A percentile compares a stretch with the other conserved stretches of the same genome.
These are phyloP conservation scores for Clavelina lepadiformis DNA, from an alignment of 23 tunicate species.

Conservation along the genomic window DNA sequence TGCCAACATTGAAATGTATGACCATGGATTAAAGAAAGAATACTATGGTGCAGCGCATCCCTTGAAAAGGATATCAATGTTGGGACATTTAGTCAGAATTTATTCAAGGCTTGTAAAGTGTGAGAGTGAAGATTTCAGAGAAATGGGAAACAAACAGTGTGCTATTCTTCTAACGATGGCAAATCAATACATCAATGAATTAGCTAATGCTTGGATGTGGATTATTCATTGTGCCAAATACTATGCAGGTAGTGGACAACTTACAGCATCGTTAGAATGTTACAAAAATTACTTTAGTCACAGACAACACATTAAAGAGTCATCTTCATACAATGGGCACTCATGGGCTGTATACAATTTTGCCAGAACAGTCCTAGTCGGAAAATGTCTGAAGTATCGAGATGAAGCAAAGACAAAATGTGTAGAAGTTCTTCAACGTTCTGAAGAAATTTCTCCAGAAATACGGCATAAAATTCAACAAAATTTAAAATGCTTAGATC, in stretches of 20 bases:
- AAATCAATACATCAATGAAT: no score
- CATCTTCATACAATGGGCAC: neutral
- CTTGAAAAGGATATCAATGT: neutral
- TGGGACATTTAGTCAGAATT: conserved; percentile 25
- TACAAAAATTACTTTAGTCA: conserved; percentile 5
- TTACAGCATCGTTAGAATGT: conserved; percentile 7
- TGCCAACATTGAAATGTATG: neutral
- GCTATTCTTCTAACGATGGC: no score
- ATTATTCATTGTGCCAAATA: conserved; percentile 38
- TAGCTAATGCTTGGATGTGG: neutral
- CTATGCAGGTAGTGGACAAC: conserved; percentile 9
- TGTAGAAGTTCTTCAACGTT: no score
- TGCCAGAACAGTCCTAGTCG: conserved; percentile 12
- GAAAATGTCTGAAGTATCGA: no score
- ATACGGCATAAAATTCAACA: no score
- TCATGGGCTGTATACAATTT: conserved; percentile 31
- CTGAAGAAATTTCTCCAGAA: no score
- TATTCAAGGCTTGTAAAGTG: neutral
- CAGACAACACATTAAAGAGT: neutral
- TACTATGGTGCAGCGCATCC: neutral
- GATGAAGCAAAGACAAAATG: no score
- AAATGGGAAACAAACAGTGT: neutral
- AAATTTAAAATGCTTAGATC: no score
- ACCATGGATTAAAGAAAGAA: neutral
- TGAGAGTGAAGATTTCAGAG: neutral